These are phyloP conservation scores for Falco novaeseelandiae DNA, from an alignment of 2,797 vertebrate species.

Conservation along the genomic window DNA sequence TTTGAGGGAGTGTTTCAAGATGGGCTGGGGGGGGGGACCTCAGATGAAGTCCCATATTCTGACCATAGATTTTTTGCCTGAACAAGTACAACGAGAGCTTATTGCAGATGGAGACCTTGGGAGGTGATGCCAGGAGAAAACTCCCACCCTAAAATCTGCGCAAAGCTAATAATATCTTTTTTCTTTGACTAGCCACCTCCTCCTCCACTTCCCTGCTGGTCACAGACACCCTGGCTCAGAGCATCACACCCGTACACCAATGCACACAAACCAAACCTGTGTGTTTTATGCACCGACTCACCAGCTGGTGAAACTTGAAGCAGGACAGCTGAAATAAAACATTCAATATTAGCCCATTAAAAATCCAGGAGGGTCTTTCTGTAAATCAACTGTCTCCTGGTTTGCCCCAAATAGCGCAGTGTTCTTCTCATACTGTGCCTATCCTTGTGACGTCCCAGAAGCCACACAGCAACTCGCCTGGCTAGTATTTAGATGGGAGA, in stretches of 20 bases:
- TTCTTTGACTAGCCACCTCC: background rate
- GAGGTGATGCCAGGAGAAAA: background rate
- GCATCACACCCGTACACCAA: background rate
- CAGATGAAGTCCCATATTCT: background rate
- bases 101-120: background rate
- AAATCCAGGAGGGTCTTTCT: background rate
- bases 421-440: background rate
- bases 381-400: background rate
- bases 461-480: background rate
- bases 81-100: background rate
- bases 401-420: fast-evolving
- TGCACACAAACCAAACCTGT: background rate
- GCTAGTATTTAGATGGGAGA: background rate
- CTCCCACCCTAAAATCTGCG: too few relatives aligned
- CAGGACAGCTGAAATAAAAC: background rate
- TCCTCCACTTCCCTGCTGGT: background rate
- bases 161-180: background rate
- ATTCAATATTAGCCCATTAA: background rate
- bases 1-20: background rate
- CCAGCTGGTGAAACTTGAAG: background rate
- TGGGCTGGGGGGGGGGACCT: background rate
- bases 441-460: constrained; percentile 12
- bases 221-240: background rate
- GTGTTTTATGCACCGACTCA: background rate
- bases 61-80: background rate